phyloP scores from a whole-genome alignment of 2,888 invertebrate genomes.

The Brachylomia viminalis region DNA sequence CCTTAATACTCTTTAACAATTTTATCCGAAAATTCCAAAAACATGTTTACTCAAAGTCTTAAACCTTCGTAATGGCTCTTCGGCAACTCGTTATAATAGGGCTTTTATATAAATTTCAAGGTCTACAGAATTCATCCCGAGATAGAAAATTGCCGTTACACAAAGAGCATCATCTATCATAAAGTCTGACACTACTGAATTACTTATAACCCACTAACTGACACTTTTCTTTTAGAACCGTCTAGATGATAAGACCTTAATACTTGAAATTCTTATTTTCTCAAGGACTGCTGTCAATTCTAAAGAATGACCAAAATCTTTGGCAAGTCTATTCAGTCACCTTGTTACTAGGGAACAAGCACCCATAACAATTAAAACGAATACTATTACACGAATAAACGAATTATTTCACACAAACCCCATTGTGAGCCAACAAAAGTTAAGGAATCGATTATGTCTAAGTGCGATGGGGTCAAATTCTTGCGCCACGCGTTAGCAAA shows the following conservation, averaged over 20 bases:
- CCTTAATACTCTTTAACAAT: constrained; percentile 19
- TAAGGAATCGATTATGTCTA: constrained; percentile 79
- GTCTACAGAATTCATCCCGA: constrained; percentile 43
- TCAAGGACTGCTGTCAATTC: constrained; percentile 12
- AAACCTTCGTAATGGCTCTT: constrained; percentile 58
- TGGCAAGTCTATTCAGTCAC: constrained; percentile 29
- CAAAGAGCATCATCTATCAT: constrained; percentile 66
- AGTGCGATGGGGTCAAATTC: constrained; percentile 78
- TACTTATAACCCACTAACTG: constrained; percentile 47
- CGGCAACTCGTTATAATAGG: constrained; percentile 42
- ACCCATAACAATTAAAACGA: constrained; percentile 84
- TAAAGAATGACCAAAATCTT: constrained; percentile 46
- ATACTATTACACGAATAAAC: constrained; percentile 80
- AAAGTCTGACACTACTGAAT: constrained; percentile 60
- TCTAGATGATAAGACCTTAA: constrained; percentile 25
- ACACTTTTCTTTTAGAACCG: constrained; percentile 58
- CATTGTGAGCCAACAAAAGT: constrained; percentile 79
- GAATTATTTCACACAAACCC: constrained; percentile 85
- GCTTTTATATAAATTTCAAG: constrained; percentile 62
- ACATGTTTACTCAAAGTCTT: constrained; percentile 41
- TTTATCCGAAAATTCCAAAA: constrained; percentile 27
- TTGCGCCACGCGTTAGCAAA: constrained; percentile 86
- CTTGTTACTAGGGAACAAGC: constrained; percentile 64
- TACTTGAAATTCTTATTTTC: constrained; percentile 38
- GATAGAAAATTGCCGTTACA: constrained; percentile 50